Evolutionary conservation across 2,888 invertebrate species (phyloP).

Genomic region (Phragmatobia fuliginosa): DNA sequence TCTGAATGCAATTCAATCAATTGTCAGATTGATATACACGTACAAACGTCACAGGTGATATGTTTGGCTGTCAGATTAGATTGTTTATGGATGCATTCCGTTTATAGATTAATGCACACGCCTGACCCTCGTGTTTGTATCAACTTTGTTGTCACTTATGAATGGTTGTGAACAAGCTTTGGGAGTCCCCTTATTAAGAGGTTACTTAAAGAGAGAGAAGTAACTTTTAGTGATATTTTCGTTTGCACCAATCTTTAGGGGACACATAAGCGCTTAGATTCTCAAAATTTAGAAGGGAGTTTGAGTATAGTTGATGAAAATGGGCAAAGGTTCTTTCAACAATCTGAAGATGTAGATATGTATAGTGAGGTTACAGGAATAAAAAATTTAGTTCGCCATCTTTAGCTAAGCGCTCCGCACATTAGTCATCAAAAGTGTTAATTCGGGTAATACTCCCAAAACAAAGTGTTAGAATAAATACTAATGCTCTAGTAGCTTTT

Average conservation of each 20-base stretch:
- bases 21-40: neutral
- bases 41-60: conserved; percentile 1
- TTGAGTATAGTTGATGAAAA: too few relatives aligned
- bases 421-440: neutral
- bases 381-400: neutral
- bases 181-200: too few relatives aligned
- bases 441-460: neutral
- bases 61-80: conserved; percentile 1
- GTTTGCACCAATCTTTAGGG: too few relatives aligned
- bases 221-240: too few relatives aligned
- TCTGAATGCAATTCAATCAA: neutral
- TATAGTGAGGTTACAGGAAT: neutral
- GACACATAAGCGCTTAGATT: too few relatives aligned
- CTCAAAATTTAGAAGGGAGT: too few relatives aligned
- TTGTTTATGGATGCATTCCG: neutral
- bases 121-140: neutral
- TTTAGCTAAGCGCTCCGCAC: neutral
- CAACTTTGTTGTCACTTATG: neutral
- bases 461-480: neutral
- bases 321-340: neutral
- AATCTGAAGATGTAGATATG: neutral
- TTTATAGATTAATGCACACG: neutral
- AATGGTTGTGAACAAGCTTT: too few relatives aligned
- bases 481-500: conserved; percentile 2
- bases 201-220: too few relatives aligned